Evolutionary conservation across 2,113 vertebrate genomes (phyloP), one percentile per base, ranked within the genome.

Genomic region (Scomber colias): DNA sequence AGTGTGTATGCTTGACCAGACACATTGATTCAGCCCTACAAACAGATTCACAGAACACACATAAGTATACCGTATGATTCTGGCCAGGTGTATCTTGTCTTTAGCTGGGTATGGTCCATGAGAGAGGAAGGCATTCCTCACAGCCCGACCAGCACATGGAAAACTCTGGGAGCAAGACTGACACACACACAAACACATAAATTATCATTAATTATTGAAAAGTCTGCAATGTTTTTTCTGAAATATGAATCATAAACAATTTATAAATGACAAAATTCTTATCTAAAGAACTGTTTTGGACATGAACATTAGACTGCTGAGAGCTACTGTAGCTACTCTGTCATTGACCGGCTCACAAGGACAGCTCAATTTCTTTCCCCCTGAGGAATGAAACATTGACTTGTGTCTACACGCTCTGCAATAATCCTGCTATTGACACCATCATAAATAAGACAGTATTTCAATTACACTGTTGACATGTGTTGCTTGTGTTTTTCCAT

Each of bases 111-210:
- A 97, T 53, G 97, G 96, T n/a, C 97, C 97, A 46, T 97, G 96
- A 59, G 96, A 93, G 44, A 96, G 95, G 89, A 99, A 97, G 77
- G 96, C 95, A 57, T 99, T 99, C 92, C 98, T 96, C 89, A 99
- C 90, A 2, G 97, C 95, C 77, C 96, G 97, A 61, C 96, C 98
- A 46, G 98, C 98, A 81, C 98, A 99, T 0, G 97, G 96, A 63
- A 96, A 96, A 92, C 96, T 99, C 93, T 99, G 97, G 70, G 96
- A 97, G 88, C 97, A 99, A 84, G 97, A 95, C 98, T 99, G 94
- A 83, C 14, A 84, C 16, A 88, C 14, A 72, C 56, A 50, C 19
- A 48, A 45, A 19, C n/a, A 48, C n/a, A 46, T 15, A 17, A 3
- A 19, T 19, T 17, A 61, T 7, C 9, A 40, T 40, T 2, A 40